Conservation (phyloP, 2,113 vertebrate species). For the Alaudala cheleensis region DNA sequence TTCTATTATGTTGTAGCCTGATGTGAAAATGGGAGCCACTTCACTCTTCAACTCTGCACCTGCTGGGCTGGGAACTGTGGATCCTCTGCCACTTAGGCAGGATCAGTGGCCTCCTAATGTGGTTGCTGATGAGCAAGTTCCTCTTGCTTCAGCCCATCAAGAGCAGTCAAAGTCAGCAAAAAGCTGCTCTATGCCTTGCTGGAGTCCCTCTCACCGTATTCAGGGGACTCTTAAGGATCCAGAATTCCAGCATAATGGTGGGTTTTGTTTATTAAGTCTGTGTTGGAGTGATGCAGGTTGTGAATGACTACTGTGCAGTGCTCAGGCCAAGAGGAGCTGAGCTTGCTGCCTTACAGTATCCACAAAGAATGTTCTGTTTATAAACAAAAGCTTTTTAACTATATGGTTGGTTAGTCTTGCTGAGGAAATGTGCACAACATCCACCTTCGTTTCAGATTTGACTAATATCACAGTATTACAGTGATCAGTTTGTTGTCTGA, state of each 20-base stretch:
- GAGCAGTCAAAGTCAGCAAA: constrained; percentile 18
- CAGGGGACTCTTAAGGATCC: constrained; percentile 82
- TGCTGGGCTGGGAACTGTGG: constrained; percentile 82
- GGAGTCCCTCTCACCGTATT: constrained; percentile 74
- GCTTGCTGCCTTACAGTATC: neutral
- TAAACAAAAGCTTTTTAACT: neutral
- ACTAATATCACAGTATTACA: neutral
- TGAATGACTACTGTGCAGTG: neutral
- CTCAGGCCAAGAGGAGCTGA: neutral
- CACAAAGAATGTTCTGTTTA: neutral
- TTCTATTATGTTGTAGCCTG: constrained; percentile 45
- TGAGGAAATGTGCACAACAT: neutral
- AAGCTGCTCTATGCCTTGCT: neutral
- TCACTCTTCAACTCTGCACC: constrained; percentile 61
- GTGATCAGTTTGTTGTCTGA: neutral
- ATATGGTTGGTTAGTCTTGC: neutral
- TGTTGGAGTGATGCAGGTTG: neutral
- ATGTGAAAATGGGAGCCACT: neutral
- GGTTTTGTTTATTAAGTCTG: neutral
- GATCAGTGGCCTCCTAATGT: constrained; percentile 41
- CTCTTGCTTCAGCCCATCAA: constrained; percentile 1
- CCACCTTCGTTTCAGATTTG: neutral
- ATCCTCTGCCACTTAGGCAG: constrained; percentile 81
- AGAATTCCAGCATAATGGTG: constrained; percentile 90
- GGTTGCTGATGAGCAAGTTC: neutral